Evolutionary conservation across 2,113 vertebrate genomes (phyloP).

Genomic region (Hippolais icterina): DNA sequence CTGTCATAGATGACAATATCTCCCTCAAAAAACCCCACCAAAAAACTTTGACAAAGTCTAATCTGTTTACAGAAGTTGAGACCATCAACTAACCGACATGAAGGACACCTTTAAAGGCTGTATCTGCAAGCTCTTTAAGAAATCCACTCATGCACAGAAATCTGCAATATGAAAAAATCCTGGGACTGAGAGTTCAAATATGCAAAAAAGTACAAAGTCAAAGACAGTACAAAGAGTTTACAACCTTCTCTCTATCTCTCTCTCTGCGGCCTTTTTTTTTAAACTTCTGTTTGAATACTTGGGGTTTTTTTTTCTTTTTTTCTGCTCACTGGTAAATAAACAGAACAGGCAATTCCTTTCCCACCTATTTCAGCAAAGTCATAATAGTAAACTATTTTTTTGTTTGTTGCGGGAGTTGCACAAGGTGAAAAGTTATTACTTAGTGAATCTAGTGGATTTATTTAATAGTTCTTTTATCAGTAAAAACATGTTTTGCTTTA

Average conservation of each 20-base stretch:
- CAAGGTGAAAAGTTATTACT: neutral
- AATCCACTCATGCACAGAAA: slow-evolving; percentile 30
- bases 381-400: neutral
- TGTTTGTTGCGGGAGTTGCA: neutral
- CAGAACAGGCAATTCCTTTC: neutral
- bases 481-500: neutral
- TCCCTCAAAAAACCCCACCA: neutral
- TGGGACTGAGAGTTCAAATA: slow-evolving; percentile 53
- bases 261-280: neutral
- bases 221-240: slow-evolving; percentile 37
- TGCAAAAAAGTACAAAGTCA: slow-evolving; percentile 50
- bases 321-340: slow-evolving; percentile 13
- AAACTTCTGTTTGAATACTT: neutral
- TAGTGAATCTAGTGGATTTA: neutral
- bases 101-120: slow-evolving; percentile 39
- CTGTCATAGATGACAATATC: neutral
- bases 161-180: slow-evolving; percentile 18
- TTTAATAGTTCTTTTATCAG: neutral
- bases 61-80: neutral
- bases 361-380: neutral
- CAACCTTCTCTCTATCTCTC: neutral
- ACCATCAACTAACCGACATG: neutral
- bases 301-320: neutral
- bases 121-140: slow-evolving; percentile 14
- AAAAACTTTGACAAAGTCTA: neutral